Evolutionary conservation across 2,797 vertebrate genomes (phyloP).

Genomic region (Enteromius argenteus): DNA sequence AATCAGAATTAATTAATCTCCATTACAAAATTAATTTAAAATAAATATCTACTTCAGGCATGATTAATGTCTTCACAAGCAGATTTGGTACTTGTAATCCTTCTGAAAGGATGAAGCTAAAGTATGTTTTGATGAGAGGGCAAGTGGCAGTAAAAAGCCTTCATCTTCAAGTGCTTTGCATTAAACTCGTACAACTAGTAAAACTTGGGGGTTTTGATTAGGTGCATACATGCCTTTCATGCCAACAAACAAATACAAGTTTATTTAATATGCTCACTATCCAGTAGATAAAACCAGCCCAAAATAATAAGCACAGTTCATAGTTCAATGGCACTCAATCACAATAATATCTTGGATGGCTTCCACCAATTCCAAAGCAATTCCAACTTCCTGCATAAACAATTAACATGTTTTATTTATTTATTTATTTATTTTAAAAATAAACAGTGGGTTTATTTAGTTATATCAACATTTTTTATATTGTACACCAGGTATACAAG

Average conservation of each 20-base stretch:
- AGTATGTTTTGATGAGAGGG: not conserved
- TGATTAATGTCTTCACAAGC: not conserved
- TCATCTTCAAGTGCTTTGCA: not conserved
- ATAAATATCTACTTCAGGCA: not conserved
- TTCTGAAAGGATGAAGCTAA: not conserved
- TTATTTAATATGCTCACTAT: not conserved
- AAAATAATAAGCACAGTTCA: not conserved
- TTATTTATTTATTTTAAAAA: no score
- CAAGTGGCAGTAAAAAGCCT: not conserved
- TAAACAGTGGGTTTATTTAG: not conserved
- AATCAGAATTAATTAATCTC: not conserved
- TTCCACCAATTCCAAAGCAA: not conserved
- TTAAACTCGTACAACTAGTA: not conserved
- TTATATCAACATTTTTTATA: not conserved
- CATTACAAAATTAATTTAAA: not conserved
- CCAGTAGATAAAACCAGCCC: not conserved
- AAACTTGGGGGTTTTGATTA: not conserved
- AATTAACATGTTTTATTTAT: no score
- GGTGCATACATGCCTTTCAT: not conserved
- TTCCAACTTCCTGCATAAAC: not conserved
- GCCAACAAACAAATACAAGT: conserved; percentile 1
- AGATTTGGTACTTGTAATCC: not conserved
- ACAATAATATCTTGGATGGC: not conserved
- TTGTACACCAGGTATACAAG: not conserved
- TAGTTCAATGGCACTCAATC: not conserved